phyloP scores from a whole-genome alignment of 2,113 vertebrate genomes.

The Brachyhypopomus occidentalis region DNA sequence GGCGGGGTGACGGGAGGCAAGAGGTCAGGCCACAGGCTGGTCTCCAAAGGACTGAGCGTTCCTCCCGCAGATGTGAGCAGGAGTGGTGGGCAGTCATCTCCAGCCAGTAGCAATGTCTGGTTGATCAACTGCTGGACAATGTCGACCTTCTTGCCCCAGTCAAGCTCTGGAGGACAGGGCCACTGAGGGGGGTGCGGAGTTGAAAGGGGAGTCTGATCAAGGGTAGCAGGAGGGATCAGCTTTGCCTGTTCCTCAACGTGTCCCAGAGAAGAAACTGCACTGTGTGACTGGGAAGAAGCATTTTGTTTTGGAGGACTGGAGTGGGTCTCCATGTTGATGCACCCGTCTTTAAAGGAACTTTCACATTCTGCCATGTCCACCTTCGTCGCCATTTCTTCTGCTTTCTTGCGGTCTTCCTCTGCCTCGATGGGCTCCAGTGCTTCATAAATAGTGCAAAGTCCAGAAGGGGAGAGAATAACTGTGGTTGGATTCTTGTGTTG shows the following conservation, averaged over 20 bases:
- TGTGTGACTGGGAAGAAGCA: neutral
- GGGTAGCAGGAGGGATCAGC: neutral
- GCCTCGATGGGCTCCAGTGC: conserved; percentile 67
- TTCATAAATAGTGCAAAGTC: conserved; percentile 77
- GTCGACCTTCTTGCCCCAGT: conserved; percentile 77
- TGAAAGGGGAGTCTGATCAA: conserved; percentile 29
- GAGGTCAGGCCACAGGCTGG: conserved; percentile 84
- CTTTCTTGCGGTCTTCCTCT: conserved; percentile 57
- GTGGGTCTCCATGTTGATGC: conserved; percentile 16
- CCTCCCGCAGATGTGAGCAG: conserved; percentile 72
- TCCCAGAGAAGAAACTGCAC: neutral
- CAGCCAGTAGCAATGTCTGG: conserved; percentile 80
- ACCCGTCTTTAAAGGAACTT: neutral
- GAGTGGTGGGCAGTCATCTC: conserved; percentile 69
- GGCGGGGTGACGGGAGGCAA: conserved; percentile 85
- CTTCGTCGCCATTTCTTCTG: neutral
- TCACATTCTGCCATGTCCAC: conserved; percentile 21
- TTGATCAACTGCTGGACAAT: conserved; percentile 89
- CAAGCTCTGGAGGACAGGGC: conserved; percentile 69
- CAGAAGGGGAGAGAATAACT: conserved; percentile 64
- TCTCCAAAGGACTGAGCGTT: conserved; percentile 81
- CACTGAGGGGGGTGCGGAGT: conserved; percentile 54
- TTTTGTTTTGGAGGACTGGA: conserved; percentile 19
- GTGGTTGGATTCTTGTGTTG: conserved; percentile 49
- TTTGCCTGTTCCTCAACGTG: neutral